Conservation (phyloP, 2,888 invertebrate species). For the Drosophila macrothrix region DNA sequence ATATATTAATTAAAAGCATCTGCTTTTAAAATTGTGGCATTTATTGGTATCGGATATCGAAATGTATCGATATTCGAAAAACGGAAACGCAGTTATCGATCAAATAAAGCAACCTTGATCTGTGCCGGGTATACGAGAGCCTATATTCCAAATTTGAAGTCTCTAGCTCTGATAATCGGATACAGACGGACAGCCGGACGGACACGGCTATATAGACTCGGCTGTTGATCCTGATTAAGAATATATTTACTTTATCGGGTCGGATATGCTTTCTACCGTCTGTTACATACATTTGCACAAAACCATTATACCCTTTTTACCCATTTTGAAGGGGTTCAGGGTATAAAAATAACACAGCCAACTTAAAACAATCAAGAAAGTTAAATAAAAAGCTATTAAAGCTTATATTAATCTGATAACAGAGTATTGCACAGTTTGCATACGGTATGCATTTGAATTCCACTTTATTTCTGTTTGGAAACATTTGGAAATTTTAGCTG, state of each 20-base stretch:
- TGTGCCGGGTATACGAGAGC: too few relatives aligned
- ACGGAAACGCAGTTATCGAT: too few relatives aligned
- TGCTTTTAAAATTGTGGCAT: too few relatives aligned
- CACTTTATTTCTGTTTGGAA: neutral
- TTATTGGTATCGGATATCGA: too few relatives aligned
- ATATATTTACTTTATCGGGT: neutral
- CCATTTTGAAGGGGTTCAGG: neutral
- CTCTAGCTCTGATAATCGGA: too few relatives aligned
- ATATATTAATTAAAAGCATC: too few relatives aligned
- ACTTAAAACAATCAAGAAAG: neutral
- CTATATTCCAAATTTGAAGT: too few relatives aligned
- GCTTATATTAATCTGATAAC: neutral
- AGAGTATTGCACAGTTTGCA: neutral
- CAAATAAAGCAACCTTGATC: too few relatives aligned
- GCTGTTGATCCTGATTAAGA: neutral
- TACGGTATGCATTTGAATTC: neutral
- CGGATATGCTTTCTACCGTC: neutral
- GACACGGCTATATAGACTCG: neutral
- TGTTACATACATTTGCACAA: neutral
- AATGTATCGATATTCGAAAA: too few relatives aligned
- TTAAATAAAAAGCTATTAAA: neutral
- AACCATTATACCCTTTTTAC: neutral
- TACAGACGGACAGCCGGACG: neutral
- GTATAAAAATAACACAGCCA: neutral
- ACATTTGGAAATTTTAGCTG: constrained; percentile 30